These are phyloP conservation scores for Apodemia duryi DNA, from an alignment of 2,888 invertebrate genomes.

Conservation along the genomic window DNA sequence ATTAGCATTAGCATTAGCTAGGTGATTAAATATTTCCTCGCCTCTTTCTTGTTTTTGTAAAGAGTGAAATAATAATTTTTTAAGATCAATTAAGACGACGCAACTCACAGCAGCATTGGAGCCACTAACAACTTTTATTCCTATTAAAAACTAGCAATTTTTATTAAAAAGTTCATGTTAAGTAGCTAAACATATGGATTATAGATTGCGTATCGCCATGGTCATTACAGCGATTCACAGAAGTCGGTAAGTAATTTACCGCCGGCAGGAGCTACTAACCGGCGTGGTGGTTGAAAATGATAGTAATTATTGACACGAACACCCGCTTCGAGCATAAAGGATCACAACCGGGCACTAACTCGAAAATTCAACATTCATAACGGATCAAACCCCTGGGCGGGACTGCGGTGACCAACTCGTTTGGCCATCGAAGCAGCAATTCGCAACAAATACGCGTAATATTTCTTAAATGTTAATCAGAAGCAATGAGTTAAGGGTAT, in stretches of 20 bases:
- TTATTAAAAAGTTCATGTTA: slow-evolving; percentile 23
- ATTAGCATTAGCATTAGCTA: too few species aligned
- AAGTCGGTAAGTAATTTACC: slow-evolving; percentile 65
- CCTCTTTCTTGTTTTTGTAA: too few species aligned
- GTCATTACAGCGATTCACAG: slow-evolving; percentile 68
- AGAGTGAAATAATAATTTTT: too few species aligned
- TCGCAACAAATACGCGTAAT: slow-evolving; percentile 35
- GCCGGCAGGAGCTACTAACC: slow-evolving; percentile 60
- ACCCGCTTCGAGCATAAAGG: slow-evolving; percentile 51
- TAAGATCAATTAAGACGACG: too few species aligned
- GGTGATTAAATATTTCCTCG: too few species aligned
- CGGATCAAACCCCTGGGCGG: slow-evolving; percentile 59
- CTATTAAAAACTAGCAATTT: not conserved
- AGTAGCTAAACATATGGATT: slow-evolving; percentile 49
- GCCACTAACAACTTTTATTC: too few species aligned
- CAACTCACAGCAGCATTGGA: too few species aligned
- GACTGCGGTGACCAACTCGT: slow-evolving; percentile 47
- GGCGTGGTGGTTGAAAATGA: slow-evolving; percentile 55
- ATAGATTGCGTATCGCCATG: slow-evolving; percentile 44
- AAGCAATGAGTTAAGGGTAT: not conserved
- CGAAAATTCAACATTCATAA: slow-evolving; percentile 72
- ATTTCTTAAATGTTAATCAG: slow-evolving; percentile 4
- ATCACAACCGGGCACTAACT: slow-evolving; percentile 68
- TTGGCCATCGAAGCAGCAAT: slow-evolving; percentile 49
- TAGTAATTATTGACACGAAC: slow-evolving; percentile 77